A percentile compares a stretch with the other conserved stretches of the same genome.
Evolutionary conservation across 2,888 invertebrate genomes (phyloP).

Genomic region (Nephrotoma appendiculata): DNA sequence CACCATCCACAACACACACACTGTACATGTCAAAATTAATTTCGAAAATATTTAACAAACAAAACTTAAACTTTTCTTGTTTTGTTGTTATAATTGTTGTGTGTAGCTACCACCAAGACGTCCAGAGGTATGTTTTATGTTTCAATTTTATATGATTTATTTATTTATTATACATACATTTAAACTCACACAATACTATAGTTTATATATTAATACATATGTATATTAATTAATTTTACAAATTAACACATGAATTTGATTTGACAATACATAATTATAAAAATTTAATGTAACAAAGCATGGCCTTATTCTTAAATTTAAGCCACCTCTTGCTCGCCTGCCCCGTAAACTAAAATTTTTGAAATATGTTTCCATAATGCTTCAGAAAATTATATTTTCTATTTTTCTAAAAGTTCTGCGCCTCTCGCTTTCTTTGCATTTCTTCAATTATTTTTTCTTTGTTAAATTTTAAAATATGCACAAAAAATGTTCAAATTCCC

Average conservation of each 20-base stretch:
- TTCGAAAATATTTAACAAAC: slow-evolving; percentile 5
- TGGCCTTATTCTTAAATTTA: neutral
- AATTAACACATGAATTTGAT: neutral
- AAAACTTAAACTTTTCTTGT: slow-evolving; percentile 9
- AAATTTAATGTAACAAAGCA: neutral
- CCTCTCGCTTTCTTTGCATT: neutral
- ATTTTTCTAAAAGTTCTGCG: neutral
- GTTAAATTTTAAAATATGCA: neutral
- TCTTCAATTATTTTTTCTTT: neutral
- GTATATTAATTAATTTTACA: neutral
- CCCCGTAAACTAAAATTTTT: neutral
- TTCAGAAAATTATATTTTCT: neutral
- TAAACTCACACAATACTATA: neutral
- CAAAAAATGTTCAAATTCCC: neutral
- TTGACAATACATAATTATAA: neutral
- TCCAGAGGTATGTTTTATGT: slow-evolving; percentile 64
- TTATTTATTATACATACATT: slow-evolving; percentile 7
- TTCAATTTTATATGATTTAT: slow-evolving; percentile 12
- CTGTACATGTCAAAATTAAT: slow-evolving; percentile 10
- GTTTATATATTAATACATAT: neutral
- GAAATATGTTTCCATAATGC: neutral
- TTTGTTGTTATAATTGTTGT: neutral
- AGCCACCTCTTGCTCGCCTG: neutral
- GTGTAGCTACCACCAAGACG: slow-evolving; percentile 70
- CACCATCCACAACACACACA: slow-evolving; percentile 12